Evolutionary conservation across 2,888 invertebrate species (phyloP), one percentile per base, ranked within the genome.

Genomic region (Opisthograptis luteolata): DNA sequence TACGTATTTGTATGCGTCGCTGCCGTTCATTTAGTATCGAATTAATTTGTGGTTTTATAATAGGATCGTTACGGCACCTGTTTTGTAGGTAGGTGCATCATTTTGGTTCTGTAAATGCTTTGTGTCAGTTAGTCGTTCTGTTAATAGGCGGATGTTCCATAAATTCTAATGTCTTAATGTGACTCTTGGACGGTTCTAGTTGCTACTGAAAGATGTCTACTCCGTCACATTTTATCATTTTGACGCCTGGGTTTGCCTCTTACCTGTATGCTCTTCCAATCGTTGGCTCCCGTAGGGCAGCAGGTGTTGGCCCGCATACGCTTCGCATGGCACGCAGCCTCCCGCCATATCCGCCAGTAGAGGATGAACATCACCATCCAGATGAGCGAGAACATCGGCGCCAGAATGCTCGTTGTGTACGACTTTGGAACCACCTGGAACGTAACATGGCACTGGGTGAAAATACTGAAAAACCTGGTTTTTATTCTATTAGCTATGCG

Each of bases 261-360:
- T 36, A 95, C 95, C 93, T 95, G 95, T 58, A 95, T 93, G 58
- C 95, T 95, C 85, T 95, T 95, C 92, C 94, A 94, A 73, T 95
- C 95, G 51, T 93, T 92, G 52, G 92, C 89, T 9, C 92, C 90
- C 5, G 91, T 79, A 13, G 91, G 91, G 61, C 92, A 91, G 72
- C 92, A 93, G 32, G 92, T 92, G 65, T 92, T 91, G 53, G 92
- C 92, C 28, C 94, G 92, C 79, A 95, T 86, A 53, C 95, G 91
- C 60, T 93, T 92, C 12, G 94, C 93, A 76, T 96, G 95, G 64
- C 93, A 93, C 2, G 93, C 92, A 0, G 96, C 96, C 77, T 95
- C 96, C 20, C 93, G 91, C 93, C 95, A 95, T 69, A 96, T 96
- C 66, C 94, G 92, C 92, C 94, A 93, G 80, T 96, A 96, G 47